Evolutionary conservation across 2,888 invertebrate genomes (phyloP).

Genomic region (Byasa hedistus): DNA sequence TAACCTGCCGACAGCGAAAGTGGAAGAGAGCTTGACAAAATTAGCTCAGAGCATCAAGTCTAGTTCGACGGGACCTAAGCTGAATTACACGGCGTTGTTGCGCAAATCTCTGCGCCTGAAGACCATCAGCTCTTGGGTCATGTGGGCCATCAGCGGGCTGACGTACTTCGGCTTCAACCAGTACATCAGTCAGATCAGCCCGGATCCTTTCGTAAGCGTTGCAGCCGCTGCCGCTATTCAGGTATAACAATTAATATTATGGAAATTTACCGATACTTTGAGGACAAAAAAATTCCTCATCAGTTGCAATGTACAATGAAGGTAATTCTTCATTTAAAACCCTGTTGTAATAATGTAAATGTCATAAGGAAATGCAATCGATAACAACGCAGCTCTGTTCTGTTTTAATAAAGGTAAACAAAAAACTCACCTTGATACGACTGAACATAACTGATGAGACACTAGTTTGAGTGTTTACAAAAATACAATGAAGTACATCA

Average conservation of each 20-base stretch:
- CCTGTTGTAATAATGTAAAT: too few relatives aligned
- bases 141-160: slow-evolving; percentile 91
- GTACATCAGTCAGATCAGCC: slow-evolving; percentile 88
- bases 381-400: too few relatives aligned
- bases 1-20: slow-evolving; percentile 68
- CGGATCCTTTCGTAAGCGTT: slow-evolving; percentile 90
- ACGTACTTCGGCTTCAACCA: slow-evolving; percentile 92
- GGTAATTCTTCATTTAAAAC: too few relatives aligned
- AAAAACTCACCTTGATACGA: too few relatives aligned
- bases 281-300: too few relatives aligned
- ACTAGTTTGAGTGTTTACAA: too few relatives aligned
- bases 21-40: slow-evolving; percentile 66
- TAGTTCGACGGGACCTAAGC: slow-evolving; percentile 52
- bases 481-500: too few relatives aligned
- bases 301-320: too few relatives aligned
- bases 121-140: slow-evolving; percentile 83
- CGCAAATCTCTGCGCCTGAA: slow-evolving; percentile 82
- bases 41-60: slow-evolving; percentile 48
- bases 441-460: too few relatives aligned
- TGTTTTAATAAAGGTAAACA: too few relatives aligned
- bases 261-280: too few relatives aligned
- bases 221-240: slow-evolving; percentile 79
- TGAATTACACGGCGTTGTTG: slow-evolving; percentile 82
- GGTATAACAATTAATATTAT: slow-evolving; percentile 40
- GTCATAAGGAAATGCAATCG: too few relatives aligned